Evolutionary conservation across 2,113 vertebrate species (phyloP), one percentile per base, ranked within the genome.

Genomic region (Pangasianodon gigas): DNA sequence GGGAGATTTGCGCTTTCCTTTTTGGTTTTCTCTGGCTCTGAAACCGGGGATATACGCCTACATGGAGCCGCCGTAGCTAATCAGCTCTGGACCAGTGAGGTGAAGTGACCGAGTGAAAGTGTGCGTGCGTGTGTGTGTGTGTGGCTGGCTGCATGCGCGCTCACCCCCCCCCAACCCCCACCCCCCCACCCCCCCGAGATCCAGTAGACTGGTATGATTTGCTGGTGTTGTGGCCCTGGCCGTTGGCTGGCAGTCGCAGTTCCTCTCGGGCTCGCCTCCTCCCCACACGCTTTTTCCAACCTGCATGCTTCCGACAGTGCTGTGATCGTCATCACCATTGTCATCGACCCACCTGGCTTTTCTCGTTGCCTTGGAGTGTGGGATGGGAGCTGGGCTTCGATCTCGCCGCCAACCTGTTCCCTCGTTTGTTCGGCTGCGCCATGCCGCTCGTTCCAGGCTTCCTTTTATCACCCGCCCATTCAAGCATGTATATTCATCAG

Each of bases 141-240:
- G 85, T 77, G 87, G 85, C 87, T 88, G 91, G 58, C 80, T 83
- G 83, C 85, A 93, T 74, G 82, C 74, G 87, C 60, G 88, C 86
- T 79, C 54, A 80, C 89, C 62, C 80, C 87, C 62, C 19, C 44
- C 44, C 18, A 56, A 6, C 44, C 41, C 67, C 89, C 32, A n/a
- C n/a, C 85, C 65, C 86, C 87, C 90, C 65, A 84, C 89, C 74
- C 91, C 85, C 94, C 94, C 92, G 95, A 96, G 96, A 93, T 95
- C 93, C 93, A 94, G 91, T 92, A 91, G 93, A 93, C 94, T 95
- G 93, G 95, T 95, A 95, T 96, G 95, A 94, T 95, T 93, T 93
- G 94, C 93, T 94, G 93, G 92, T 92, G 91, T 92, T 88, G 92
- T 93, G 91, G 94, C 92, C 92, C 92, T 81, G 92, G 92, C 93